These are phyloP conservation scores for Phalacrocorax aristotelis DNA, from an alignment of 2,113 vertebrate species.

Conservation along the genomic window DNA sequence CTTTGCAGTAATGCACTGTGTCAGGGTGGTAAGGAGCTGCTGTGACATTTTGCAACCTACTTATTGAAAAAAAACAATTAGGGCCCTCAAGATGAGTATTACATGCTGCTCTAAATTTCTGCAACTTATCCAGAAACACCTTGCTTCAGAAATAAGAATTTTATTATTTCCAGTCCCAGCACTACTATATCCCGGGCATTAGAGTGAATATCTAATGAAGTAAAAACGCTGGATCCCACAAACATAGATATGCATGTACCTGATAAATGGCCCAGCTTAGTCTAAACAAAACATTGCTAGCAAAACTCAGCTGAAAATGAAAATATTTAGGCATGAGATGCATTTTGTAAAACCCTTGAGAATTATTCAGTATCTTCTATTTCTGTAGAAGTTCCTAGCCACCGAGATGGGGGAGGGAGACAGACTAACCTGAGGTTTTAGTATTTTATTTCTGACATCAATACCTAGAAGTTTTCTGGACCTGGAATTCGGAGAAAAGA, in stretches of 20 bases:
- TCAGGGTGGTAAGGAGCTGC: not conserved
- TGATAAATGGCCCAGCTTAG: not conserved
- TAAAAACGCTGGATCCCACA: not conserved
- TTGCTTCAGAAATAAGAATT: not conserved
- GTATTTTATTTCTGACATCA: not conserved
- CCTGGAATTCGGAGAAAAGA: not conserved
- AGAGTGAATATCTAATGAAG: not conserved
- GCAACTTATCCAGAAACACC: not conserved
- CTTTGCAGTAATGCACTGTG: not conserved
- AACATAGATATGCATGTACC: not conserved
- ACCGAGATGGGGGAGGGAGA: not conserved
- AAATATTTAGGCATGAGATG: not conserved
- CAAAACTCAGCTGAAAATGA: not conserved
- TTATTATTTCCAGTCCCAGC: not conserved
- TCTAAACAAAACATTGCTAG: not conserved
- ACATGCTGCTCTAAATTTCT: not conserved
- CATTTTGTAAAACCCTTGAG: not conserved
- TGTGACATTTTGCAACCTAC: not conserved
- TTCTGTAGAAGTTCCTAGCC: not conserved
- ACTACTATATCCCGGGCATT: not conserved
- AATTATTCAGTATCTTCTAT: not conserved
- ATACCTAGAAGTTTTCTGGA: not conserved
- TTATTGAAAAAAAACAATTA: slow-evolving; percentile 9
- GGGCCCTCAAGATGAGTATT: not conserved
- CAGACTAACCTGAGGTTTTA: not conserved